Percentiles rank a stretch among this genome's conserved stretches.
Evolutionary conservation across 2,113 vertebrate genomes (phyloP).

Genomic region (Silurus meridionalis): DNA sequence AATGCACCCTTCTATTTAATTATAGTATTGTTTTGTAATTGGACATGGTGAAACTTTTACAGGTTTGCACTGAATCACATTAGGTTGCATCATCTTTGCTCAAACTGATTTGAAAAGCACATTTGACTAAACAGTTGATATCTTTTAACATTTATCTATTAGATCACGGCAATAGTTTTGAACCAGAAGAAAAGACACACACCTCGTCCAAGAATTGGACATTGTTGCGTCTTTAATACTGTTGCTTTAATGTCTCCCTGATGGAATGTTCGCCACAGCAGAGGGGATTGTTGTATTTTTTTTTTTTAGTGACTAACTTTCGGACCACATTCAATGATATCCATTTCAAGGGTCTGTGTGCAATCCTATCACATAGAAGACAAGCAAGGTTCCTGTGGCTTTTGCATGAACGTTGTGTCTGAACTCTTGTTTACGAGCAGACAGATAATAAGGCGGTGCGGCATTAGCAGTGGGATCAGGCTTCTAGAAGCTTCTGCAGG

Average conservation of each 20-base stretch:
- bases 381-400: slow-evolving; percentile 12
- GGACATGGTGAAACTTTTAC: neutral
- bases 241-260: slow-evolving; percentile 10
- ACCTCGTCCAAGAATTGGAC: too few relatives aligned
- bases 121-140: neutral
- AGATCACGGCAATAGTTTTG: neutral
- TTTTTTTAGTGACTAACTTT: neutral
- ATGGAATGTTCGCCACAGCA: neutral
- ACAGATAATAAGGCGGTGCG: slow-evolving; percentile 22
- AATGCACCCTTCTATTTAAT: neutral
- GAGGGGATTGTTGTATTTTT: neutral
- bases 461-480: slow-evolving; percentile 26
- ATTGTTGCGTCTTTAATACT: slow-evolving; percentile 41
- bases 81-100: neutral
- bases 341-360: neutral
- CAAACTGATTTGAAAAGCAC: neutral
- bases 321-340: neutral
- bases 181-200: neutral
- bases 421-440: slow-evolving; percentile 21
- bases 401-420: neutral
- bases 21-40: neutral
- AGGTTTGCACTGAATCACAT: neutral
- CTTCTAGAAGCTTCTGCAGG: slow-evolving; percentile 26
- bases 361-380: neutral
- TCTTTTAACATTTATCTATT: neutral